Evolutionary conservation across 2,888 invertebrate genomes (phyloP), one percentile per base, ranked within the genome.

Genomic region (Thalpophila matura): DNA sequence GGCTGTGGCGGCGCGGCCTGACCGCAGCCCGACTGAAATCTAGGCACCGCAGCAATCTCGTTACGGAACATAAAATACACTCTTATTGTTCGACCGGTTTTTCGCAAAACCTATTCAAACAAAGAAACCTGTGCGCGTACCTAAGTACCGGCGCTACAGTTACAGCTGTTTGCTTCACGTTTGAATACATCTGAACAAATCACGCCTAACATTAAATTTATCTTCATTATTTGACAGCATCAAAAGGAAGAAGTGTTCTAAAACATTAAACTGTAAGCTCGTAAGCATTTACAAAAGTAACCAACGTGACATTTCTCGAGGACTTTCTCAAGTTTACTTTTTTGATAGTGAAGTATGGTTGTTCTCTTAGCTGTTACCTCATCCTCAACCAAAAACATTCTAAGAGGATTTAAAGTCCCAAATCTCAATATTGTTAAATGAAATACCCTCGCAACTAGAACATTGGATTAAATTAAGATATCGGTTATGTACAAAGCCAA

Each of bases 61-160:
- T 92, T 90, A 91, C 90, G 90, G 88, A 86, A 90, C 91, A 89
- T 90, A 89, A 91, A 91, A 83, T 89, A 74, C 81, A 84, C 85
- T 88, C 86, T 90, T 88, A 91, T 92, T 92, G 87, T 90, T 87
- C 84, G 80, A 74, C 79, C 77, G 81, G 78, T 85, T 90, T 91
- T 92, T 91, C 87, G 89, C 91, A 89, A 91, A 84, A 86, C 83
- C 83, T 85, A 86, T 81, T 83, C 79, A 83, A 88, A 91, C 87
- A 89, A 90, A 87, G 88, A 84, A 85, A 87, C 84, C 85, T 86
- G 85, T 80, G 79, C 79, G 58, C 75, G 74, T 79, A 77, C 77
- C 65, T 72, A 77, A 74, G 76, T 75, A 77, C 74, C 66, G 64
- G 33, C 10, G 46, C 14, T 63, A 62, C 58, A 70, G 74, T 74